Percentiles rank a stretch among this genome's conserved stretches.
These are phyloP conservation scores for Ommatoiulus sabulosus DNA, from an alignment of 2,888 invertebrate genomes.

Conservation along the genomic window DNA sequence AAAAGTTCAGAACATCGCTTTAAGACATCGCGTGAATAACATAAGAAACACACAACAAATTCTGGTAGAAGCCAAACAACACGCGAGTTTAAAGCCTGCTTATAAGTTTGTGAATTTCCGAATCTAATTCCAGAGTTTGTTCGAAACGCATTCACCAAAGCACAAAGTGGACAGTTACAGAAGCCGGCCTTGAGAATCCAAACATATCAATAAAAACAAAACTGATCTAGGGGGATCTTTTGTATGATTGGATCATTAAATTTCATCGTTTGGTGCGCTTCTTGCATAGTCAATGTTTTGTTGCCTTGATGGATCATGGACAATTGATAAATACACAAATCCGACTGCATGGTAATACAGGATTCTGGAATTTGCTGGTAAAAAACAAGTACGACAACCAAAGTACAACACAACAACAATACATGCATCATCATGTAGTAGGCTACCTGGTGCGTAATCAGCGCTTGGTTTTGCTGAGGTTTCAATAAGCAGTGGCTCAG, in stretches of 20 bases:
- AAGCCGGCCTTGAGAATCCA: no score
- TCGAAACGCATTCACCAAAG: no score
- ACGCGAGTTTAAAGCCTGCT: no score
- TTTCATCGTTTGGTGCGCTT: no score
- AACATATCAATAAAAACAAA: no score
- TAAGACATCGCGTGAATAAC: not conserved
- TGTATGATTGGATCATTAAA: no score
- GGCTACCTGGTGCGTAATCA: conserved; percentile 49
- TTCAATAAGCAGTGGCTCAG: conserved; percentile 50
- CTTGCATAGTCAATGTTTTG: not conserved
- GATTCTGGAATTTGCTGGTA: not conserved
- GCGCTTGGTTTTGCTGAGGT: conserved; percentile 45
- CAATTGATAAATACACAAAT: not conserved
- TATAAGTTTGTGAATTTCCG: no score
- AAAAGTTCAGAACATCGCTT: conserved; percentile 21
- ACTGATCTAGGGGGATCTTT: no score
- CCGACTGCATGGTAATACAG: not conserved
- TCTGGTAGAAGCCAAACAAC: no score
- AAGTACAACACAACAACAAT: conserved; percentile 35
- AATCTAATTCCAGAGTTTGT: no score
- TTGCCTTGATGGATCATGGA: not conserved
- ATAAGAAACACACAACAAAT: no score
- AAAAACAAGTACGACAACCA: not conserved
- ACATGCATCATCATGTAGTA: conserved; percentile 32
- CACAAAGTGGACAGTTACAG: no score